These are phyloP conservation scores for Rhombomys opimus DNA, from an alignment of 2,113 vertebrate genomes.

Conservation along the genomic window DNA sequence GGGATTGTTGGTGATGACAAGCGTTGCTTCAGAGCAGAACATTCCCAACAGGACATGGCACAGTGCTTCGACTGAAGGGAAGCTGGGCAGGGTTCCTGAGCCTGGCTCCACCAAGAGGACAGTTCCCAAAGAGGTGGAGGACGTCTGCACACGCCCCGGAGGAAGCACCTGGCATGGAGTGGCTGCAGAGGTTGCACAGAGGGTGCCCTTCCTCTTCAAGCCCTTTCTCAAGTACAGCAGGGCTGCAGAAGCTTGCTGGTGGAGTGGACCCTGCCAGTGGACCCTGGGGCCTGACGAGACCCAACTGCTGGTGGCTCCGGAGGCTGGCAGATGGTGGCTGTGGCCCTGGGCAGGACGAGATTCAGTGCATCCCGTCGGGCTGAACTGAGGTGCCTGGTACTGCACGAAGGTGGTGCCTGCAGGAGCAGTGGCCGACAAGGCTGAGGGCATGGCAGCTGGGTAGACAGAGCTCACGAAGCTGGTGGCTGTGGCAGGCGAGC, in stretches of 20 bases:
- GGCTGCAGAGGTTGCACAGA: background rate
- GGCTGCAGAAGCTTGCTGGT: background rate
- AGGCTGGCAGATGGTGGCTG: background rate
- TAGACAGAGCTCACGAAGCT: constrained; percentile 92
- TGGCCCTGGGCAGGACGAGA: background rate
- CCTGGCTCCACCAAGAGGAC: background rate
- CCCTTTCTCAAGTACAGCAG: constrained; percentile 61
- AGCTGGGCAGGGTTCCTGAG: background rate
- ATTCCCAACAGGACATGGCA: constrained; percentile 90
- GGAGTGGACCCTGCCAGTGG: background rate
- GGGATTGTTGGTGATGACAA: constrained; percentile 78
- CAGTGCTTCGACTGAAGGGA: constrained; percentile 87
- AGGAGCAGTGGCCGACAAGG: constrained; percentile 81
- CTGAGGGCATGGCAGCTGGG: constrained; percentile 86
- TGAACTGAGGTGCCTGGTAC: constrained; percentile 94
- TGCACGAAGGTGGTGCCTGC: constrained; percentile 90
- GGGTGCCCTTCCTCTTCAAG: background rate
- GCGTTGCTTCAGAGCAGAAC: constrained; percentile 87
- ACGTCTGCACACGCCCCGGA: background rate
- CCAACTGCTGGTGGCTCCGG: background rate
- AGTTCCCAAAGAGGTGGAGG: background rate
- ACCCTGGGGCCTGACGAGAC: background rate
- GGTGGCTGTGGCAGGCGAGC: constrained; percentile 90
- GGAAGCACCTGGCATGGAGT: constrained; percentile 85
- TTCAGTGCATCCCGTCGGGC: constrained; percentile 94